Evolutionary conservation across 2,113 vertebrate genomes (phyloP), one percentile per base, ranked within the genome.

Genomic region (Pollachius pollachius): DNA sequence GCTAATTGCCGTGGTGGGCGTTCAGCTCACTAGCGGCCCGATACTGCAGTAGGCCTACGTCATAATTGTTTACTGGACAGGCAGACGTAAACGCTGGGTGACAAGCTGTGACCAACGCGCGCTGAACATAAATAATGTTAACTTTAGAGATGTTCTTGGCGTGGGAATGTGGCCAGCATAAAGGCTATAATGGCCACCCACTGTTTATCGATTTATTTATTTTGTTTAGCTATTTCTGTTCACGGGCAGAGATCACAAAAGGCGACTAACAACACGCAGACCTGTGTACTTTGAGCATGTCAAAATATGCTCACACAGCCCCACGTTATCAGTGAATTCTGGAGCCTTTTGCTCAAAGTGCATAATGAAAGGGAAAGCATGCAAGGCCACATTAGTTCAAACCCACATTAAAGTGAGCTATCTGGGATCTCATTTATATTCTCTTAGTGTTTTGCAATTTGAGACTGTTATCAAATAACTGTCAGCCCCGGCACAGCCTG

Each of bases 1-100:
- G 85, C 81, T 89, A 90, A 90, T 90, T 89, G 87, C 87, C 87
- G 83, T 89, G 81, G 89, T 89, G 89, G 88, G 88, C 88, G 89
- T 87, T 84, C 82, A 69, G 80, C 89, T 84, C 70, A 88, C 89
- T 89, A 87, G 84, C 81, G 89, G 89, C 84, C 82, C 86, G 84
- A 91, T 91, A 76, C 87, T 85, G 86, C n/a, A n/a, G n/a, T n/a
- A n/a, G 85, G 73, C 89, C 88, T 81, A 86, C 88, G 88, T 87
- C 88, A 89, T 80, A 88, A 88, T 89, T 88, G 82, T 85, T 88
- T 89, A 91, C 88, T 81, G 81, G 86, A 91, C 87, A 87, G 79
- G 87, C 84, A 83, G 82, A 89, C 86, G 87, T 80, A 89, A 91
- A 91, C 85, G 77, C 78, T 64, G 82, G 81, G 68, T 86, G 88